Percentiles rank a stretch among this genome's conserved stretches.
These are phyloP conservation scores for Cerastoderma edule DNA, from an alignment of 2,888 invertebrate species.

Conservation along the genomic window DNA sequence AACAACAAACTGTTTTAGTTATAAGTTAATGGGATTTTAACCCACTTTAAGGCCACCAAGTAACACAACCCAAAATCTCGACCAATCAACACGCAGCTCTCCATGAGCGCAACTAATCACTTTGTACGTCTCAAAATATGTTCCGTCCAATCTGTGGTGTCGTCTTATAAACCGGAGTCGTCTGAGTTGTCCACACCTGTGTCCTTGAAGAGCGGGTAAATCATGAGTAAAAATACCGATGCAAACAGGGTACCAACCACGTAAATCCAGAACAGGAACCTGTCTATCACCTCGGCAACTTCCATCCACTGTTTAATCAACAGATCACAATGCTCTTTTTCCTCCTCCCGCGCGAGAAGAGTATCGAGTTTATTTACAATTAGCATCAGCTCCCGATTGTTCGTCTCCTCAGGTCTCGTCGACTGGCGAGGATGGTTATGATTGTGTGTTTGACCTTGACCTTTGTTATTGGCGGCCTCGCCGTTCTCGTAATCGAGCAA, in stretches of 20 bases:
- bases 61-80: too few species aligned
- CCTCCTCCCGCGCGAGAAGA: constrained; percentile 72
- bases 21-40: too few species aligned
- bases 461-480: constrained; percentile 28
- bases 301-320: constrained; percentile 79
- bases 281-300: constrained; percentile 85
- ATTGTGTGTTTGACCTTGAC: not conserved
- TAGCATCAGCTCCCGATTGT: constrained; percentile 64
- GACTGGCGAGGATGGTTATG: constrained; percentile 29
- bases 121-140: not conserved
- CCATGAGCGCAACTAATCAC: not conserved
- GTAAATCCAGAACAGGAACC: constrained; percentile 85
- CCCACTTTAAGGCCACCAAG: too few species aligned
- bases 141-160: not conserved
- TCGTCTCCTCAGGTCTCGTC: constrained; percentile 25
- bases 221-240: constrained; percentile 84
- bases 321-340: constrained; percentile 66
- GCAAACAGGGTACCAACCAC: constrained; percentile 84
- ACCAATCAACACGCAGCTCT: not conserved
- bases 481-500: constrained; percentile 76
- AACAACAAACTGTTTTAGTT: too few species aligned
- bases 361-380: constrained; percentile 71
- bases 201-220: constrained; percentile 82
- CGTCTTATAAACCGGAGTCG: not conserved
- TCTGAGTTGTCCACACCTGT: constrained; percentile 22